Conservation (phyloP, 2,797 vertebrate genomes). For the Macroramphosus scolopax region DNA sequence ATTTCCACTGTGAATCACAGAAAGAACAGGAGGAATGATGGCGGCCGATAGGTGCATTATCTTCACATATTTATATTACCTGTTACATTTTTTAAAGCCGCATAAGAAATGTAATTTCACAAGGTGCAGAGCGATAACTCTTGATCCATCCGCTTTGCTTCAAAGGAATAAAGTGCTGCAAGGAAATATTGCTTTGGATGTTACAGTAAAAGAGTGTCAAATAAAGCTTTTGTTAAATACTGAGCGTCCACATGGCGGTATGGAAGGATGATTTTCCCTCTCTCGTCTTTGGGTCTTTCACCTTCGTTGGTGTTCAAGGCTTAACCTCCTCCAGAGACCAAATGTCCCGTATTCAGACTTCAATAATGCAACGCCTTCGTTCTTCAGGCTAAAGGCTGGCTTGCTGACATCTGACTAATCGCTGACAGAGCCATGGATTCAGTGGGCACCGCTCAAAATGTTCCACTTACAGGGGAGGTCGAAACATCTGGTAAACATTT, state of each 20-base stretch:
- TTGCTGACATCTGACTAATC: slow-evolving; percentile 50
- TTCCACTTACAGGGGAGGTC: not conserved
- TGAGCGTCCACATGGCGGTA: slow-evolving; percentile 35
- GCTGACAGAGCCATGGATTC: slow-evolving; percentile 34
- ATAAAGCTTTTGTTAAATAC: slow-evolving; percentile 48
- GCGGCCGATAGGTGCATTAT: slow-evolving; percentile 3
- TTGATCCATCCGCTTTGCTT: slow-evolving; percentile 9
- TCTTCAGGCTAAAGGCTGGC: slow-evolving; percentile 22
- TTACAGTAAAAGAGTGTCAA: slow-evolving; percentile 24
- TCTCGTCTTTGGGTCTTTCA: slow-evolving; percentile 28
- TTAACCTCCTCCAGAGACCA: slow-evolving; percentile 46
- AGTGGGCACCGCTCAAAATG: slow-evolving; percentile 9
- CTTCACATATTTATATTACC: slow-evolving; percentile 2
- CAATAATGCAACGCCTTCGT: slow-evolving; percentile 45
- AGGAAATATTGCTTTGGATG: slow-evolving; percentile 3
- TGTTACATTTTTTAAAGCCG: slow-evolving; percentile 6
- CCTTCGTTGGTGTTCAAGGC: slow-evolving; percentile 31
- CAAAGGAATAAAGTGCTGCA: slow-evolving; percentile 11
- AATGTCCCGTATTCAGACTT: slow-evolving; percentile 56
- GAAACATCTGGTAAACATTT: slow-evolving; percentile 10
- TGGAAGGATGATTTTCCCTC: slow-evolving; percentile 28
- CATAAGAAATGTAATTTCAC: not conserved
- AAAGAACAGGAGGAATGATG: slow-evolving; percentile 12
- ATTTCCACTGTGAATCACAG: slow-evolving; percentile 34
- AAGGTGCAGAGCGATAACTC: slow-evolving; percentile 4